phyloP scores from a whole-genome alignment of 2,797 vertebrate genomes.

The Mormyrus proboscirostris region DNA sequence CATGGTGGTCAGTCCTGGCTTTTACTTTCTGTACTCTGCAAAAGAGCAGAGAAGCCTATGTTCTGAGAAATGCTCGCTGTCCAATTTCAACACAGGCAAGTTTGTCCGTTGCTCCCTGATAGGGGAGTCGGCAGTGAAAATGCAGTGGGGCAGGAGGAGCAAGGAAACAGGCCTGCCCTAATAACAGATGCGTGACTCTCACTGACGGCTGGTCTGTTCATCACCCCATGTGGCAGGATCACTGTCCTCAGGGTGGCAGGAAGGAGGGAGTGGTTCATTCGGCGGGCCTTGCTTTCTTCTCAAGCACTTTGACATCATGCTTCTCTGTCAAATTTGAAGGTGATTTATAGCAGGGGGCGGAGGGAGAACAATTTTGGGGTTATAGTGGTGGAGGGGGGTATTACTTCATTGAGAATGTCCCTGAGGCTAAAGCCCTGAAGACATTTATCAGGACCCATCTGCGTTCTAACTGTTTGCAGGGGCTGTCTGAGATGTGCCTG shows the following conservation, averaged over 20 bases:
- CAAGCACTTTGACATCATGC: not conserved
- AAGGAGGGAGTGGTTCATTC: constrained; percentile 29
- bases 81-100: not conserved
- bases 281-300: not conserved
- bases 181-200: not conserved
- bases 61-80: not conserved
- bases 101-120: not conserved
- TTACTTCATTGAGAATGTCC: not conserved
- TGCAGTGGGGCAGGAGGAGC: not conserved
- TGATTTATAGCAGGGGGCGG: not conserved
- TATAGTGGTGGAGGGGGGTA: not conserved
- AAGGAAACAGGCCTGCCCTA: not conserved
- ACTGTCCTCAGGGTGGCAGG: not conserved
- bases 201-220: not conserved
- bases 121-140: not conserved
- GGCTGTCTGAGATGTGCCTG: not conserved
- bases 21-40: not conserved
- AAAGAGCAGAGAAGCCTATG: not conserved
- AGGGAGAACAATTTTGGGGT: not conserved
- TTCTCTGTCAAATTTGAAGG: not conserved
- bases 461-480: not conserved
- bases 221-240: not conserved
- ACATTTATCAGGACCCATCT: not conserved
- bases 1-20: not conserved
- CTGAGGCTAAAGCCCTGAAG: not conserved